Evolutionary conservation across 1,140 invertebrate genomes (phyloP).

Genomic region (Chironomus striatipennis): DNA sequence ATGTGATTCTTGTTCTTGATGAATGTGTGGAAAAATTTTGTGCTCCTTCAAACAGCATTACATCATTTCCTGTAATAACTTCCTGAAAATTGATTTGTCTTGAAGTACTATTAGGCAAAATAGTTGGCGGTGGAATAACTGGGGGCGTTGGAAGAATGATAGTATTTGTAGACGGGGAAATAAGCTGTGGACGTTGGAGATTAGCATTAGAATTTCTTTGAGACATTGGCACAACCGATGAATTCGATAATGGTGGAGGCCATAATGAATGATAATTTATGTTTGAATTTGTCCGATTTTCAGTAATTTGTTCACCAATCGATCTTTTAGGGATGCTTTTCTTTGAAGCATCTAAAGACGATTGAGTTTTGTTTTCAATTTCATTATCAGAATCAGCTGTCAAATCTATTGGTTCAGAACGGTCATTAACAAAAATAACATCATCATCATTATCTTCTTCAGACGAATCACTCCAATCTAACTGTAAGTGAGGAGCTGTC

Average conservation of each 20-base stretch:
- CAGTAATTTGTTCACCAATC: background rate
- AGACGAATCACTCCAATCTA: constrained; percentile 4
- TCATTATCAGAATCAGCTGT: background rate
- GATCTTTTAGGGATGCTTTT: background rate
- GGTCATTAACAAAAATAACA: constrained; percentile 16
- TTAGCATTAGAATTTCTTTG: too few relatives aligned
- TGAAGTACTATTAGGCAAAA: background rate
- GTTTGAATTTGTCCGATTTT: background rate
- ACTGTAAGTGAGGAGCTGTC: background rate
- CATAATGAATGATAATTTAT: background rate
- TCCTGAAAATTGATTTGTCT: background rate
- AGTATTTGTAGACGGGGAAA: too few relatives aligned
- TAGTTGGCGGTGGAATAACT: background rate
- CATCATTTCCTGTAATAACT: background rate
- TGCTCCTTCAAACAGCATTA: background rate
- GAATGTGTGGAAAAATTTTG: background rate
- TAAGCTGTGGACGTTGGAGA: too few relatives aligned
- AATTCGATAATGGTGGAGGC: background rate
- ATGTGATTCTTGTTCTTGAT: background rate
- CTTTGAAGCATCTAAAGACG: background rate
- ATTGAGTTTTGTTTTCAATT: background rate
- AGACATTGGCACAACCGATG: background rate
- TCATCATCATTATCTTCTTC: background rate
- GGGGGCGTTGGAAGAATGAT: background rate
- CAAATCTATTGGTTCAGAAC: background rate